A percentile compares a stretch with the other conserved stretches of the same genome.
These are phyloP conservation scores for Chlorodrepanis virens DNA, from an alignment of 2,113 vertebrate genomes.

Conservation along the genomic window DNA sequence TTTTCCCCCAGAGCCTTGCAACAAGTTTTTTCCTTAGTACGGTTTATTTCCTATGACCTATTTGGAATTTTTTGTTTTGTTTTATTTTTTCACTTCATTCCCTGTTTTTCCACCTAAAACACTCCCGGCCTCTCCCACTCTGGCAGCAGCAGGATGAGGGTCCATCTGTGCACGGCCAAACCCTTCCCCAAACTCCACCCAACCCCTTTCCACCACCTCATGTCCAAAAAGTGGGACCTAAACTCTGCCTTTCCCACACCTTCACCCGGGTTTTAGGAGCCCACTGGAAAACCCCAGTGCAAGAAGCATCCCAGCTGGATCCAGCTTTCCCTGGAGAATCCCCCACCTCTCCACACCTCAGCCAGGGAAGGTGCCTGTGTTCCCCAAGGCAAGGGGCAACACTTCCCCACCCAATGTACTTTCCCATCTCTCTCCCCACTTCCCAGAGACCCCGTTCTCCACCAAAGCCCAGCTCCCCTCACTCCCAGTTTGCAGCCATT, in stretches of 20 bases:
- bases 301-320: background rate
- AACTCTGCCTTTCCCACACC: background rate
- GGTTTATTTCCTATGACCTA: background rate
- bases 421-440: too few relatives aligned
- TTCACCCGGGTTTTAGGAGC: background rate
- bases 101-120: background rate
- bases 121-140: background rate
- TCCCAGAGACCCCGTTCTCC: rapidly evolving
- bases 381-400: rapidly evolving
- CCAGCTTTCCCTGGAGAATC: background rate
- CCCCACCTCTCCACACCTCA: background rate
- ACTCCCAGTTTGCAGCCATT: rapidly evolving
- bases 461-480: rapidly evolving
- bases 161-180: rapidly evolving
- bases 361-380: rapidly evolving
- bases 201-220: rapidly evolving
- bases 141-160: background rate
- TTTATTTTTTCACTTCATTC: background rate
- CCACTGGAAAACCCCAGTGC: background rate
- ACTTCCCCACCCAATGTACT: rapidly evolving
- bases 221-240: background rate
- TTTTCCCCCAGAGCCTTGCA: background rate
- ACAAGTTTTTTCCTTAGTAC: background rate
- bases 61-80: background rate
- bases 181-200: background rate